phyloP scores from a whole-genome alignment of 2,888 invertebrate genomes.

The Rotaria magnacalcarata region DNA sequence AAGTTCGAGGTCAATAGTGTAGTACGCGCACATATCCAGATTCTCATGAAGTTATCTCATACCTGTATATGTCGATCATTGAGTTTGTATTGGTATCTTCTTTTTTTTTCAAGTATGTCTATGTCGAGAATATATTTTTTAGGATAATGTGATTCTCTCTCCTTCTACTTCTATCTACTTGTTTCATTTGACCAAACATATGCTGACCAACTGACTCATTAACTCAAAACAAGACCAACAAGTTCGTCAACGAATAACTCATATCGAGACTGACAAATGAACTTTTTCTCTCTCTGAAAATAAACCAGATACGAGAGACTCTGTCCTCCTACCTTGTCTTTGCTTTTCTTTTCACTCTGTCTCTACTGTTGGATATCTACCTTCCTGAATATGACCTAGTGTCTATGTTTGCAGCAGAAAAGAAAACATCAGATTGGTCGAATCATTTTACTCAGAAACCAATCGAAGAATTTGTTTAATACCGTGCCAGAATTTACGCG shows the following conservation, averaged over 20 bases:
- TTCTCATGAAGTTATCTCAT: slow-evolving; percentile 5
- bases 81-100: not conserved
- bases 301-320: not conserved
- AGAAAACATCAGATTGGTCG: not conserved
- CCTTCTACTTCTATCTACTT: not conserved
- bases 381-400: not conserved
- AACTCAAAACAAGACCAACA: slow-evolving; percentile 6
- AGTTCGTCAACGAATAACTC: not conserved
- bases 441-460: not conserved
- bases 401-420: not conserved
- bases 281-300: not conserved
- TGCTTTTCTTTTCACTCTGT: not conserved
- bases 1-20: not conserved
- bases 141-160: slow-evolving; percentile 15
- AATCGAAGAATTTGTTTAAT: not conserved
- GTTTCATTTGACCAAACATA: too few species aligned
- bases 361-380: not conserved
- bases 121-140: not conserved
- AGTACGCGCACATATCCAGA: not conserved
- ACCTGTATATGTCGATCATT: slow-evolving; percentile 6
- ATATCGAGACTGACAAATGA: not conserved
- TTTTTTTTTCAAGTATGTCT: not conserved
- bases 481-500: not conserved
- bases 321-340: not conserved
- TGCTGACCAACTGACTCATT: not conserved